Evolutionary conservation across 2,113 vertebrate species (phyloP), one percentile per base, ranked within the genome.

Genomic region (Odocoileus hemionus): DNA sequence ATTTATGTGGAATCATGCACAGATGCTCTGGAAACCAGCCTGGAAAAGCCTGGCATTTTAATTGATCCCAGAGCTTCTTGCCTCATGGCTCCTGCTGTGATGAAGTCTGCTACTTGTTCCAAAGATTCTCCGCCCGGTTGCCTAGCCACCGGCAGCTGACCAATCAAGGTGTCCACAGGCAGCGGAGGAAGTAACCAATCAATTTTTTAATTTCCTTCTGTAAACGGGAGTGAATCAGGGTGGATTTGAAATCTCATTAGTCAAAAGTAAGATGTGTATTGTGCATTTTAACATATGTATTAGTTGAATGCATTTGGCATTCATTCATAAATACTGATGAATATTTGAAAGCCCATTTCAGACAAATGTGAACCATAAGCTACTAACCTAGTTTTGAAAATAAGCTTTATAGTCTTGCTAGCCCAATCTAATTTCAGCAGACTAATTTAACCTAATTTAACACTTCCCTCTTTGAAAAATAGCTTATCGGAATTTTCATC

Each of bases 1-100:
- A 99, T 99, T 98, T 98, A 98, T 99, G 98, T 98, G 98, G 98
- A 99, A 98, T 98, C 98, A 99, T 97, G 99, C 98, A 97, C 98
- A 98, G 99, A 99, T 99, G 98, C 98, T 93, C 98, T 98, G 99
- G 99, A 99, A 99, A 98, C 83, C 94, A 96, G 98, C 98, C 97
- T 97, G 98, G 98, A 99, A 98, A 99, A 99, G 98, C 98, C 98
- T 98, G 98, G 99, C 99, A 99, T 99, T 99, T 99, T 99, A 99
- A 99, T 99, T 99, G 99, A 99, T 99, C 98, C 98, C 99, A 98
- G 99, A 98, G 98, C 98, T 97, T 98, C 98, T 98, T 93, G 97
- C 97, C 98, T 98, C 96, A 30, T 7, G 47, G 98, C 97, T 98
- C 98, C 98, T 98, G 98, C 98, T 98, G 99, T 96, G 99, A 33